Base-by-base conservation (phyloP, 2,797 vertebrate species). In the Siniperca undulata region DNA sequence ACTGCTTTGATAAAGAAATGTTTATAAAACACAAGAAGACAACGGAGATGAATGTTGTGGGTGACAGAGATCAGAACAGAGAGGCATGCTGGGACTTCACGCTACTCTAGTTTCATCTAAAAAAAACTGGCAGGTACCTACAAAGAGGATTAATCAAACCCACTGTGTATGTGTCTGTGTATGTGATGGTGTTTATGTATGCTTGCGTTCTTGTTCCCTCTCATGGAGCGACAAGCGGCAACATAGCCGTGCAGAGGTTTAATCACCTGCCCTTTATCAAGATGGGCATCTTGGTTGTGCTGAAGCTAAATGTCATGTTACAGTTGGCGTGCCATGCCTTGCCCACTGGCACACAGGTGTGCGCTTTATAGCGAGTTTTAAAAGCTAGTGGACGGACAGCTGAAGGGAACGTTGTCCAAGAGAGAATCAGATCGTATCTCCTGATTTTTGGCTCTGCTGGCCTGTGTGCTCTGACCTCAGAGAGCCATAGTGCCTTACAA, bases 201-300 rank as follows among this genome's bases (percentile, higher is more conserved):
- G 44, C 16, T 30, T 85, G 73, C 64, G 80, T 68, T 80, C 81
- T 44, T 80, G 85, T 86, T 88, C 44, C 73, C 52, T 84, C 58
- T 80, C 77, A 76, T 73, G 48, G 36, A 81, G 62, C 50, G 59
- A 82, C 42, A 85, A 81, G 50, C 74, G 83, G 75, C 64, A 71
- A 79, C 76, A 83, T 60, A 81, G 83, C 66, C 3, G n/a, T 50
- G 55, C 64, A 3, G 74, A 56, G 58, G 67, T 78, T 86, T 82
- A 83, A 93, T 90, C 92, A 90, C 70, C 68, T 82, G 82, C 64
- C 65, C 67, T 90, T 93, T 92, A 64, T 89, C 38, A 53, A 76
- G 81, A 89, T 73, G 84, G 74, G 65, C 70, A 53, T 85, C 69
- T 65, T 52, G 66, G 78, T 64, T 66, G 59, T 30, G 64, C 56